Evolutionary conservation across 53 echinoderm and acorn worm genomes (phyloP).

Genomic region (Holothuria leucospilota): DNA sequence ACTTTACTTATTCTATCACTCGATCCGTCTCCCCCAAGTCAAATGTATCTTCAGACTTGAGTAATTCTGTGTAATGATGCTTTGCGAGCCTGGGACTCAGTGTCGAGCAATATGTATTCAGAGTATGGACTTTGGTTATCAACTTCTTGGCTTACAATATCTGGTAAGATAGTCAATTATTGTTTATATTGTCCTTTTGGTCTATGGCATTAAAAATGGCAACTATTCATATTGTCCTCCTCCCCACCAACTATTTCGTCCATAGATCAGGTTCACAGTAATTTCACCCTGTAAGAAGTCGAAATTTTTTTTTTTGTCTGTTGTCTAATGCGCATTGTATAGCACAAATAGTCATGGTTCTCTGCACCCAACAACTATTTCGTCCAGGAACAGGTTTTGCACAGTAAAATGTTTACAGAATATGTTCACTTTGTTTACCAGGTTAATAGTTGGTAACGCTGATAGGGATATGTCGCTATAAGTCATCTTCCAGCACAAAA

Average conservation of each 20-base stretch:
- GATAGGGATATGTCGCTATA: background rate
- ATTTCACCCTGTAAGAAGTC: background rate
- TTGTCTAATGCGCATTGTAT: too few species aligned
- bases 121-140: slow-evolving; percentile 66
- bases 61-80: slow-evolving; percentile 51
- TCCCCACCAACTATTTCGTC: too few species aligned
- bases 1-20: background rate
- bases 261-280: too few species aligned
- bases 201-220: too few species aligned
- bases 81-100: slow-evolving; percentile 56
- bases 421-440: background rate
- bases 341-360: too few species aligned
- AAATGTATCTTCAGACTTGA: slow-evolving; percentile 50
- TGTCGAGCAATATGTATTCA: slow-evolving; percentile 67
- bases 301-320: too few species aligned
- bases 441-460: background rate
- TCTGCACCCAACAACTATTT: too few species aligned
- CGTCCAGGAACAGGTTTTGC: too few species aligned
- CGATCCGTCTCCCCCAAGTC: too few species aligned
- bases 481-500: background rate
- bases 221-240: too few species aligned
- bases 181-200: too few species aligned
- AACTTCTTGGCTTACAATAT: slow-evolving; percentile 22
- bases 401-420: too few species aligned
- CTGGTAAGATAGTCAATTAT: background rate